Percentiles rank a stretch among this genome's conserved stretches.
These are phyloP conservation scores for Chironomus tentans DNA, from an alignment of 2,888 invertebrate genomes.

Conservation along the genomic window DNA sequence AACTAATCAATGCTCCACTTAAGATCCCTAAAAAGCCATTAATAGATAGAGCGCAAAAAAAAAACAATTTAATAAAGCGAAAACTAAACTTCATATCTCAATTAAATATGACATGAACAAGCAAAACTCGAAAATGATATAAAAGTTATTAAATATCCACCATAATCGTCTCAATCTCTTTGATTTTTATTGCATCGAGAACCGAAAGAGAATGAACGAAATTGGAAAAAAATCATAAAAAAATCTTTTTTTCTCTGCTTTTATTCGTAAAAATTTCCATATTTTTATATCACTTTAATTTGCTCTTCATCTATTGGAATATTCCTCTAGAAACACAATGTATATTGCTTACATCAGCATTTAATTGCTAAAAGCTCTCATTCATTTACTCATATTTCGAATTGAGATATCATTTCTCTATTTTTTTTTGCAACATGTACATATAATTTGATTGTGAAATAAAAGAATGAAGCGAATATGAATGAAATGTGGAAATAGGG, in stretches of 20 bases:
- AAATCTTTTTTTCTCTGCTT: background rate
- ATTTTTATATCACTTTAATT: constrained; percentile 11
- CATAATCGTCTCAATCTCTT: background rate
- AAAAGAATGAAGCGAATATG: background rate
- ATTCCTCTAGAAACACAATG: background rate
- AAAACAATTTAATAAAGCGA: background rate
- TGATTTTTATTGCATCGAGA: background rate
- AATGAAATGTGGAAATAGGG: background rate
- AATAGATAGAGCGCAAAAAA: too few species aligned
- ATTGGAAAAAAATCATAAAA: constrained; percentile 9
- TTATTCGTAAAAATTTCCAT: constrained; percentile 16
- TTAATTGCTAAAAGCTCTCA: background rate
- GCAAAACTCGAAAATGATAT: background rate
- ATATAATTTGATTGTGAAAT: background rate
- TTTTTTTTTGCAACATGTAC: background rate
- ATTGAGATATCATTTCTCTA: background rate
- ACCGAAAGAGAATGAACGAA: background rate
- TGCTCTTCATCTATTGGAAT: background rate
- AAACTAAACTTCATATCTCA: background rate
- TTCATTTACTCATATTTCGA: background rate
- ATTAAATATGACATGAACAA: background rate
- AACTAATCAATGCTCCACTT: too few species aligned
- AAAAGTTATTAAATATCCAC: background rate
- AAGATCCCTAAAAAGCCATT: too few species aligned
- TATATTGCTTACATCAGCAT: constrained; percentile 12